Percentiles rank a stretch among this genome's conserved stretches.
Conservation (phyloP, 2,888 invertebrate species). For the Zeuzera pyrina region DNA sequence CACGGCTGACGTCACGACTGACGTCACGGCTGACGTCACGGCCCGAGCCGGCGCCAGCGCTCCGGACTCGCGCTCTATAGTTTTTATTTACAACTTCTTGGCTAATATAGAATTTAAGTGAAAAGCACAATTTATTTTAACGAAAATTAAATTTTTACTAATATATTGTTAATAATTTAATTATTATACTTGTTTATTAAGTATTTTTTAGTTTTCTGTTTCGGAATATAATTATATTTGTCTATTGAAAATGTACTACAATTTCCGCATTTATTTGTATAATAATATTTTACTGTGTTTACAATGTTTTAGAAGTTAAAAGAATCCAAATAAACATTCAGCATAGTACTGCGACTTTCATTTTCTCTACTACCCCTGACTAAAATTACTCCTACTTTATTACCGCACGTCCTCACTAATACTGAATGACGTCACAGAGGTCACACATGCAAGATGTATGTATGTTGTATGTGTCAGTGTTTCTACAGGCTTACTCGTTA, state of each 20-base stretch:
- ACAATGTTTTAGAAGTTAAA: constrained; percentile 65
- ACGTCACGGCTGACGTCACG: no score
- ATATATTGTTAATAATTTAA: constrained; percentile 71
- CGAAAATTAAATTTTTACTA: constrained; percentile 53
- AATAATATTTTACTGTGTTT: constrained; percentile 69
- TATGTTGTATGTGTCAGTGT: no score
- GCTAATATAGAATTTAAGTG: constrained; percentile 64
- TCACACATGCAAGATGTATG: no score
- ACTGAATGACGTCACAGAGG: no score
- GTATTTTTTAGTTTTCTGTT: constrained; percentile 39
- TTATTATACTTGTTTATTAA: constrained; percentile 55
- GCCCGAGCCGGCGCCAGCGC: no score
- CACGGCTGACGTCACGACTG: no score
- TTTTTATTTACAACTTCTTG: constrained; percentile 42
- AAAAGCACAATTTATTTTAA: constrained; percentile 67
- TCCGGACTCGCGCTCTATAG: constrained; percentile 28
- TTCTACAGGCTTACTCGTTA: no score
- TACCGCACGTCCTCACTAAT: no score
- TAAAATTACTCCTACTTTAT: no score
- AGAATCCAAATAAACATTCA: constrained; percentile 70
- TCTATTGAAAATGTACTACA: constrained; percentile 25
- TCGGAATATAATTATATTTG: constrained; percentile 38
- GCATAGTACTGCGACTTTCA: constrained; percentile 47
- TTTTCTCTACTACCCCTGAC: no score
- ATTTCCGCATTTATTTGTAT: constrained; percentile 67